Percentiles rank a stretch among this genome's conserved stretches.
Conservation (phyloP, 1,140 invertebrate genomes). For the Aphidius ervi region DNA sequence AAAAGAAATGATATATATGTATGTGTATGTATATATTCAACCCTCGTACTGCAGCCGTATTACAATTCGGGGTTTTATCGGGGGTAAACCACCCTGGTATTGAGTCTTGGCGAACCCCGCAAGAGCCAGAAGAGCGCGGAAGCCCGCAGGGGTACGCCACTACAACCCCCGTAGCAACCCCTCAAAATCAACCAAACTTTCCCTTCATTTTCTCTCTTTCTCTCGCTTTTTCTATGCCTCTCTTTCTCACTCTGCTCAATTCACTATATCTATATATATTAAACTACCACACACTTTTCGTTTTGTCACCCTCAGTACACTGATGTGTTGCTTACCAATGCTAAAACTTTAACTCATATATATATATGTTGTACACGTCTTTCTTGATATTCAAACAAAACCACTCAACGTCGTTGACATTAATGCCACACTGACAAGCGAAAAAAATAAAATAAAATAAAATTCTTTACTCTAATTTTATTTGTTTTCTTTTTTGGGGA, state of each 20-base stretch:
- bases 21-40: constrained; percentile 26
- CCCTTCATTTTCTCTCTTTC: constrained; percentile 2
- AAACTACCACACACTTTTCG: not conserved
- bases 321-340: constrained; percentile 2
- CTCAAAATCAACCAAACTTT: constrained; percentile 53
- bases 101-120: not conserved
- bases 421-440: no score
- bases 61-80: constrained; percentile 37
- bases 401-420: no score
- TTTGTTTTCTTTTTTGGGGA: no score
- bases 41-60: constrained; percentile 38
- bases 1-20: not conserved
- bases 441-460: no score
- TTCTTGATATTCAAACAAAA: not conserved
- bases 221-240: not conserved
- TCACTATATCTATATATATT: constrained; percentile 4
- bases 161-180: constrained; percentile 55
- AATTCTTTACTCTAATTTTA: no score
- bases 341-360: constrained; percentile 9
- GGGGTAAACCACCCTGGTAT: constrained; percentile 52
- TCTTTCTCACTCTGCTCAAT: constrained; percentile 13
- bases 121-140: constrained; percentile 39
- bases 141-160: constrained; percentile 55
- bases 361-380: constrained; percentile 4
- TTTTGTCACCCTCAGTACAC: constrained; percentile 1